These are phyloP conservation scores for Agrypnia vestita DNA, from an alignment of 1,140 invertebrate genomes.

Conservation along the genomic window DNA sequence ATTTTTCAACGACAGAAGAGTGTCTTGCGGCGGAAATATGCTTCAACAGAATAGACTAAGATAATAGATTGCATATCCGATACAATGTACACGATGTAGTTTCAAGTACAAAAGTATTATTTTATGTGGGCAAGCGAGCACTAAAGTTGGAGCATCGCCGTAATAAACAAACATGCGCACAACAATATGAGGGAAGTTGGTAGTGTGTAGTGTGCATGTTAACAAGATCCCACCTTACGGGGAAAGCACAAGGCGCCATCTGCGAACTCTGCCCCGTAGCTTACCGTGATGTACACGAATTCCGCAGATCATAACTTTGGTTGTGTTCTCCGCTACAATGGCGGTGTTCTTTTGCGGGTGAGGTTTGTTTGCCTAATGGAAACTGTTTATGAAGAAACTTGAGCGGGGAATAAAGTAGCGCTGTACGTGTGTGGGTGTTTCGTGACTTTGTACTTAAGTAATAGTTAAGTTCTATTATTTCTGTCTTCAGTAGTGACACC, in stretches of 20 bases:
- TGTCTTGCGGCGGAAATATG: too few species aligned
- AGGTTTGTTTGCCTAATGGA: constrained; percentile 2
- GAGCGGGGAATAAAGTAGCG: background rate
- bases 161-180: background rate
- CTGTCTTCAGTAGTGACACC: background rate
- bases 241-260: constrained; percentile 15
- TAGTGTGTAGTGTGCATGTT: constrained; percentile 17
- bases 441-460: background rate
- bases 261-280: constrained; percentile 5
- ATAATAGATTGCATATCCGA: too few species aligned
- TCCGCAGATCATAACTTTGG: constrained; percentile 31
- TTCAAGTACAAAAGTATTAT: too few species aligned
- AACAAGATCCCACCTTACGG: constrained; percentile 18
- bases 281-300: constrained; percentile 26
- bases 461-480: background rate
- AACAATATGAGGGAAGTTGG: constrained; percentile 9
- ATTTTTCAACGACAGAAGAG: too few species aligned
- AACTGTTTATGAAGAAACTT: constrained; percentile 19
- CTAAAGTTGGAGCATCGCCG: background rate
- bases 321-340: constrained; percentile 22
- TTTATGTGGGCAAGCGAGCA: too few species aligned
- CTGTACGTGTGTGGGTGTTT: background rate
- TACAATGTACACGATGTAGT: too few species aligned
- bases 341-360: background rate
- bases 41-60: too few species aligned